Base-by-base conservation (phyloP, 1,140 invertebrate genomes). In the Himalopsyche phryganea region DNA sequence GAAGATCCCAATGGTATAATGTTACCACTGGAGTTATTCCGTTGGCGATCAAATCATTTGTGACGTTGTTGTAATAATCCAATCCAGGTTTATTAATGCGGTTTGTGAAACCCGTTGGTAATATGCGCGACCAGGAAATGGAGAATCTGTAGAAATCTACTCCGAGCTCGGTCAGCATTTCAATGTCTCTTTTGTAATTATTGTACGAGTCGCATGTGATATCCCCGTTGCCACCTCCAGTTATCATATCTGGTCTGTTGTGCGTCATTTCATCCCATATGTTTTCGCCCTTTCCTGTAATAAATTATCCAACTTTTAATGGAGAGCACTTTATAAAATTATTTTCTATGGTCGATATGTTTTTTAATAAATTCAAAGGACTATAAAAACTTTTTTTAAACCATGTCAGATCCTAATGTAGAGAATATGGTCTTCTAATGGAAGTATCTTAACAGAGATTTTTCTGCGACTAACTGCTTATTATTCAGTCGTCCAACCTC, bases 191-290 rank as follows among this genome's bases (percentile, higher is more conserved):
- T 65, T 75, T 67, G 61, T 77, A 80, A 47, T 74, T 72, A 41
- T 80, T 64, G 61, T 80, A 88, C 15, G 83, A 85, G 67, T 87
- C 79, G 66, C 80, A 81, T 0, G 85, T 81, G 13, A 85, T 68
- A 64, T 87, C 82, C 0, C 81, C 85, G 18, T 52, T 68, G n/a
- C 67, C 65, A 13, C 67, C 65, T 51, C 82, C 76, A 2, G 56
- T 61, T 6, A 83, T 69, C n/a, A 59, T 67, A 11, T 70, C 67
- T 18, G 71, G 67, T 10, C 60, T 57, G 44, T 11, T 61, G 59
- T 80, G 77, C 1, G 68, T 65, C n/a, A 75, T 74, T 13, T 67
- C 69, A 62, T 84, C 83, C 81, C 81, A 75, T 67, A 66, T 79
- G 17, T 69, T 78, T 57, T 74, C 70, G 10, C 78, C 72, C 61